A percentile compares a stretch with the other conserved stretches of the same genome.
These are phyloP conservation scores for Scalopus aquaticus DNA, from an alignment of 2,113 vertebrate genomes.

Conservation along the genomic window DNA sequence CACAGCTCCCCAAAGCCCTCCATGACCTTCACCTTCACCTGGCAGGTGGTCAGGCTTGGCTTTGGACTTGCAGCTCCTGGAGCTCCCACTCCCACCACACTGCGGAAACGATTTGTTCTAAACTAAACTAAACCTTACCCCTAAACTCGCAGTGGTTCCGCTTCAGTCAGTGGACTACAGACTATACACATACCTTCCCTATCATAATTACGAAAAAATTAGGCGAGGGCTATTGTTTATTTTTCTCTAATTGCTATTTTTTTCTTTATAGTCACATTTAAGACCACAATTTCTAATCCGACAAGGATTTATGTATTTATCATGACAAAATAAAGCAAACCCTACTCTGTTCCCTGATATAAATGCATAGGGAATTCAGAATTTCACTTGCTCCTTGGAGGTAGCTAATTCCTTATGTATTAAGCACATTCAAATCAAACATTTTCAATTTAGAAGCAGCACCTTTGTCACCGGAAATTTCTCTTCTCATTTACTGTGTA, in stretches of 20 bases:
- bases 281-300: background rate
- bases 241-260: background rate
- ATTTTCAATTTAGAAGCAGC: slow-evolving; percentile 9
- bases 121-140: background rate
- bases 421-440: background rate
- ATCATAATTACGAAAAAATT: background rate
- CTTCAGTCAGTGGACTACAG: background rate
- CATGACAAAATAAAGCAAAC: background rate
- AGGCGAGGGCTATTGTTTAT: background rate
- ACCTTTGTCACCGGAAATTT: background rate
- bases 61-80: background rate
- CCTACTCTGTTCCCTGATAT: background rate
- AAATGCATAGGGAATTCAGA: background rate
- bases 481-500: background rate
- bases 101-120: background rate
- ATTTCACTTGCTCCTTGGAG: background rate
- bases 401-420: background rate
- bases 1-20: background rate
- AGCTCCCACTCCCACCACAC: fast-evolving
- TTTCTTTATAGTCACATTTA: background rate
- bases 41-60: background rate
- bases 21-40: background rate
- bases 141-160: fast-evolving
- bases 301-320: slow-evolving; percentile 6
- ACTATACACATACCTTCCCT: background rate